These are phyloP conservation scores for Misgurnus anguillicaudatus DNA, from an alignment of 2,113 vertebrate genomes.

Conservation along the genomic window DNA sequence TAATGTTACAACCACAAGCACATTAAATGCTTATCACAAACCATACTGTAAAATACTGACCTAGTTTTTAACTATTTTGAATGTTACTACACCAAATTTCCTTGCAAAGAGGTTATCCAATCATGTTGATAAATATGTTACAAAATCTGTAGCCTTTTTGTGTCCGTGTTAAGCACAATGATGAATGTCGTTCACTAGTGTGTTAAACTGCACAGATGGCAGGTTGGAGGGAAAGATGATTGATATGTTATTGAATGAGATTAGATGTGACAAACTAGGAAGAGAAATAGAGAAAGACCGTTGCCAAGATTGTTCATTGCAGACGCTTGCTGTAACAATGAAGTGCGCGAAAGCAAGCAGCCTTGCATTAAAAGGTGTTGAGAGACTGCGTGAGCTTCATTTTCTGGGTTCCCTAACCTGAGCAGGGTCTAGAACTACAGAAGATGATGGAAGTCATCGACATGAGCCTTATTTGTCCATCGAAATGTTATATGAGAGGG, in stretches of 20 bases:
- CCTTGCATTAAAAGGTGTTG: slow-evolving; percentile 12
- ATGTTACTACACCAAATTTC: no score
- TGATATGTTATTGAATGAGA: slow-evolving; percentile 61
- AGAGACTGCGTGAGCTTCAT: slow-evolving; percentile 27
- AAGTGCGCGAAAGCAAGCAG: slow-evolving; percentile 48
- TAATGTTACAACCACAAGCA: no score
- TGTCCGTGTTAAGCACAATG: background rate
- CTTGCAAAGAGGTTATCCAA: no score
- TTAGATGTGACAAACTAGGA: slow-evolving; percentile 50
- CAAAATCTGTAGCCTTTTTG: no score
- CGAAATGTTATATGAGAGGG: no score
- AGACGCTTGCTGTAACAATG: slow-evolving; percentile 67
- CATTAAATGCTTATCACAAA: no score
- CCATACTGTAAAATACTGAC: no score
- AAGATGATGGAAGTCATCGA: slow-evolving; percentile 91
- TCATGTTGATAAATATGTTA: no score
- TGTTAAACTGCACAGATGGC: slow-evolving; percentile 43
- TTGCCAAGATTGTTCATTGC: slow-evolving; percentile 77
- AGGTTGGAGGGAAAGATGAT: slow-evolving; percentile 54
- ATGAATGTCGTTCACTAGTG: background rate
- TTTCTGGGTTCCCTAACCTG: slow-evolving; percentile 64
- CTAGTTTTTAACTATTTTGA: no score
- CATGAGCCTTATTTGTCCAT: slow-evolving; percentile 59
- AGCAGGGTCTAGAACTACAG: slow-evolving; percentile 87
- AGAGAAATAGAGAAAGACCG: slow-evolving; percentile 60